A percentile compares a stretch with the other conserved stretches of the same genome.
Conservation (phyloP, 2,888 invertebrate species). For the Ichneumon xanthorius region DNA sequence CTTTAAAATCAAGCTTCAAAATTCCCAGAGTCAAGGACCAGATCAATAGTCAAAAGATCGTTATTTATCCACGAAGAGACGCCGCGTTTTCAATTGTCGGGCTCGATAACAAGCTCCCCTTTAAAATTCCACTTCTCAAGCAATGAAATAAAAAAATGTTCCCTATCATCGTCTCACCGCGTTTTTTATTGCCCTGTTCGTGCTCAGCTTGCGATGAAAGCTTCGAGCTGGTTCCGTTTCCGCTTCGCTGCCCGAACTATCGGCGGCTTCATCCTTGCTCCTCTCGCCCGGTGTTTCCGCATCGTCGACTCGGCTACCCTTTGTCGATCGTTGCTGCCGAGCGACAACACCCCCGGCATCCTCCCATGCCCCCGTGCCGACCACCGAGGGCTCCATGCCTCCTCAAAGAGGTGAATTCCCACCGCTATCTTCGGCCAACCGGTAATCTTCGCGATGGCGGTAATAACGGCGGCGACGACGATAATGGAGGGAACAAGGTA, state of each 20-base stretch:
- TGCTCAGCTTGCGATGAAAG: conserved; percentile 92
- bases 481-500: conserved; percentile 4
- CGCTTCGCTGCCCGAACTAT: conserved; percentile 93
- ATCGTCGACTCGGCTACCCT: conserved; percentile 51
- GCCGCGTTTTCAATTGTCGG: not conserved
- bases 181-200: conserved; percentile 92
- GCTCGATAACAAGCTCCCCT: not conserved
- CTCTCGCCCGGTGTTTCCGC: conserved; percentile 52
- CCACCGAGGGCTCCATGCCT: conserved; percentile 48
- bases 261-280: conserved; percentile 83
- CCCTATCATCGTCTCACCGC: conserved; percentile 88
- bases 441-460: conserved; percentile 18
- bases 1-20: no score
- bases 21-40: no score
- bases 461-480: not conserved
- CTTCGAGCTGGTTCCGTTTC: conserved; percentile 92
- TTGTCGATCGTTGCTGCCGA: conserved; percentile 30
- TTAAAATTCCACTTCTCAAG: not conserved
- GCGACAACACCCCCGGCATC: conserved; percentile 34
- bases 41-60: not conserved
- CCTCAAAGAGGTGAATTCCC: conserved; percentile 28
- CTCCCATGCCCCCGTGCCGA: conserved; percentile 41
- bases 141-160: not conserved
- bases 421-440: conserved; percentile 20
- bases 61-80: not conserved